Base-by-base conservation (phyloP, 2,113 vertebrate species). In the Serinus canaria region DNA sequence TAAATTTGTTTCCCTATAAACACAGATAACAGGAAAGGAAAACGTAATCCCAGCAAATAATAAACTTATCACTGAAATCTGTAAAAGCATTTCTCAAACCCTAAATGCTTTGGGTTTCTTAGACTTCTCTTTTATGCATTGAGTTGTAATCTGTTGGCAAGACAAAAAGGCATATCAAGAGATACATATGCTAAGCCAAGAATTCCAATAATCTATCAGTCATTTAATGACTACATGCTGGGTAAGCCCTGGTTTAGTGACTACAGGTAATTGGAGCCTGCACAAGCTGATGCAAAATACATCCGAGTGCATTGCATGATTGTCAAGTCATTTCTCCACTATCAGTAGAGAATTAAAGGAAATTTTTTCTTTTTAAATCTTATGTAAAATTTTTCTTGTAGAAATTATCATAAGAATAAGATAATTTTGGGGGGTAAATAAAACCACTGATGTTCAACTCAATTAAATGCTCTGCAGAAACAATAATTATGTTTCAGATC, bases 181-280 rank as follows among this genome's bases (percentile, higher is more conserved):
- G 43, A 58, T 66, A 30, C 18, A 35, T 70, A 28, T 37, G 35
- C 55, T 82, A 80, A 46, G 63, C 76, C 67, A 96, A 91, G 77
- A 93, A 95, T 96, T 94, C 37, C 58, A 76, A 21, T 72, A 43
- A 87, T 91, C 73, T 85, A 41, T 86, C 93, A 72, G 89, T 74
- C 81, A 94, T 70, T 83, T 85, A 82, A 91, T 46, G 64, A 58
- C 85, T 81, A 22, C 56, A 50, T 80, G 44, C 82, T 9, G 49
- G 78, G 58, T 78, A 94, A 95, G 58, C 95, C 92, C 80, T 80
- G 69, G 55, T 83, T 69, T 94, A 94, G 72, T 93, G 94, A 93
- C 86, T 89, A 59, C 89, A 94, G 37, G 60, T 90, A 96, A 92
- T 10, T 63, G 82, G 91, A 97, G 53, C 87, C 81, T 78, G 30